Evolutionary conservation across 2,113 vertebrate genomes (phyloP), one percentile per base, ranked within the genome.

Genomic region (Sturnus vulgaris): DNA sequence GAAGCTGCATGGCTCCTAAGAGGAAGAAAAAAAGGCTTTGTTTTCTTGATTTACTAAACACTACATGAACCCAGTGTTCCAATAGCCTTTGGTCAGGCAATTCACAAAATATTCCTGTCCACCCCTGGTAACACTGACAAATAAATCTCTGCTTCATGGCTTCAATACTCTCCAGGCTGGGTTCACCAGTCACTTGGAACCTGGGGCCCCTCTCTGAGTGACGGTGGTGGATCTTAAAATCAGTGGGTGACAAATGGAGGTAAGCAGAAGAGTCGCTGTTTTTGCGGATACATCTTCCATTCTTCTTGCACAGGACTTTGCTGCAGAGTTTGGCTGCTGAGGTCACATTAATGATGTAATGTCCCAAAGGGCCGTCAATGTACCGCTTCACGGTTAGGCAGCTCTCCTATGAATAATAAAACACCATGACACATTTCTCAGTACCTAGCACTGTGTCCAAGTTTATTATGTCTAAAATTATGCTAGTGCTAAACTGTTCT

Each of bases 41-140:
- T 71, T 90, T 86, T 50, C 82, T 89, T 63, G 95, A 92, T 61
- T 85, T 93, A 30, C 90, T 96, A 52, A 89, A 60, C 37, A 71
- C 42, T 37, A n/a, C 21, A 0, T 31, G 86, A 90, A 60, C 44
- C 91, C 92, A 95, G 47, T 0, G 28, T 30, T 94, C 59, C 75
- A 61, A 40, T 12, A 91, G 28, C 39, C 16, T 88, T 81, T 60
- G 80, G 56, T 98, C 97, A 37, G 98, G 98, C 68, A 98, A 76
- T 96, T 99, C 98, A 64, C 99, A 99, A 96, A 98, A 98, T 72
- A 98, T 94, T 12, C 99, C 99, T 2, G 97, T 98, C 99, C 99
- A 99, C 35, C 98, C 98, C 91, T 98, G 98, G 93, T 99, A 99
- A 94, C 99, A 99, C 95, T 99, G 99, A 69, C 99, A 99, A 81